Evolutionary conservation across 2,113 vertebrate species (phyloP), one percentile per base, ranked within the genome.

Genomic region (Melanostigma gelatinosum): DNA sequence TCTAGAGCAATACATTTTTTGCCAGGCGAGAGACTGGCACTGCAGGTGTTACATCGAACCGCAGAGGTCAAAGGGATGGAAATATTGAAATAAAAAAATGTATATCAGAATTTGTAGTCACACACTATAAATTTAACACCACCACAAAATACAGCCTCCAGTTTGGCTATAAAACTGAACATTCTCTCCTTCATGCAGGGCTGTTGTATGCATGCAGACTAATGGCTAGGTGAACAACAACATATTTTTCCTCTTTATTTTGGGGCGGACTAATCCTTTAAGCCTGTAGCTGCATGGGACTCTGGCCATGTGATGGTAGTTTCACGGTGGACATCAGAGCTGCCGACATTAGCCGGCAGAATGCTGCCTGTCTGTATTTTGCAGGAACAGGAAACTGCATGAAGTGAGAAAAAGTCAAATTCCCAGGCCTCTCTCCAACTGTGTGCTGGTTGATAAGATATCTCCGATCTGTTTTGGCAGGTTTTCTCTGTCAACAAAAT

Each of bases 401-500:
- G 16, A 32, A 61, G 58, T 4, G 38, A 40, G 20, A 69, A 64
- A 24, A 66, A 61, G 22, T n/a, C 1, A 20, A 73, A 82, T 42
- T 60, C 44, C 57, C 66, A 40, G 75, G 63, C 62, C 32, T 38
- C 79, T 58, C 64, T 36, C 65, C 38, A 67, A 65, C 60, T 70
- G 52, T 36, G 64, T 20, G 32, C 58, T 54, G 44, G 36, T 36
- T 85, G 80, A 83, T 84, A 84, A 79, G 58, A 10, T 61, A 84
- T 84, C 79, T 75, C 62, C 44, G 50, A 84, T 88, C 75, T 78
- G 62, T 42, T 82, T 32, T 36, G 68, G 63, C 36, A 58, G 72
- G 67, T 79, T 79, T 78, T 72, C 63, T 48, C 6, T 24, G 8
- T 79, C 77, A 74, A 88, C 75, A 82, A 73, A 67, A 63, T 61